phyloP scores from a whole-genome alignment of 2,113 vertebrate species.

The Rattus rattus region DNA sequence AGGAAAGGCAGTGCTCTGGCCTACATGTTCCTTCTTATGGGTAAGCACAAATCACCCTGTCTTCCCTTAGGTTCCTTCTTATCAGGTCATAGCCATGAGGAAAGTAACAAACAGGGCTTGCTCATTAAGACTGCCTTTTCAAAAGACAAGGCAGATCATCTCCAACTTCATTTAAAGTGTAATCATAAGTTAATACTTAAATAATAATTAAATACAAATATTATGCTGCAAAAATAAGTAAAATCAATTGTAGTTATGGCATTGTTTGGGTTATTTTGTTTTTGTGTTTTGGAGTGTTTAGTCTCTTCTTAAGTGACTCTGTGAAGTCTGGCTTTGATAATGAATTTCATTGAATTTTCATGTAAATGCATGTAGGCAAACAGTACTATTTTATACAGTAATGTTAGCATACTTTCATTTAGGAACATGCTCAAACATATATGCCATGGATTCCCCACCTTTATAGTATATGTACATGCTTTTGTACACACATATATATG shows the following conservation, averaged over 20 bases:
- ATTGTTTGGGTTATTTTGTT: background rate
- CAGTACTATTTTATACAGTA: background rate
- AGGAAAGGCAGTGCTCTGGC: too few relatives aligned
- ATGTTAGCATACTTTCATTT: background rate
- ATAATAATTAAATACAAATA: slow-evolving; percentile 47
- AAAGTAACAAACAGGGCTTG: background rate
- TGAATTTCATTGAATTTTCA: background rate
- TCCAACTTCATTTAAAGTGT: background rate
- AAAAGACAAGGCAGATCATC: background rate
- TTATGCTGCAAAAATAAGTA: slow-evolving; percentile 42
- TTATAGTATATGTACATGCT: background rate
- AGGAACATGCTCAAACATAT: background rate
- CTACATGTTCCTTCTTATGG: background rate
- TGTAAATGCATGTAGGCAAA: background rate
- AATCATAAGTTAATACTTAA: background rate
- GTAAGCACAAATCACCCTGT: background rate
- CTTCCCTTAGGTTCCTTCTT: background rate
- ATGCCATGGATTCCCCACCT: background rate
- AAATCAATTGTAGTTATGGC: background rate
- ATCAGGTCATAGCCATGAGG: background rate
- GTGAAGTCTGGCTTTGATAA: slow-evolving; percentile 5
- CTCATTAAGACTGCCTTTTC: slow-evolving; percentile 29
- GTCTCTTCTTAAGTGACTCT: slow-evolving; percentile 7
- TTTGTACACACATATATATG: background rate
- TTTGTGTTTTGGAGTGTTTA: slow-evolving; percentile 20